A percentile compares a stretch with the other conserved stretches of the same genome.
Conservation (phyloP, 2,113 vertebrate species). For the Stigmatopora argus region DNA sequence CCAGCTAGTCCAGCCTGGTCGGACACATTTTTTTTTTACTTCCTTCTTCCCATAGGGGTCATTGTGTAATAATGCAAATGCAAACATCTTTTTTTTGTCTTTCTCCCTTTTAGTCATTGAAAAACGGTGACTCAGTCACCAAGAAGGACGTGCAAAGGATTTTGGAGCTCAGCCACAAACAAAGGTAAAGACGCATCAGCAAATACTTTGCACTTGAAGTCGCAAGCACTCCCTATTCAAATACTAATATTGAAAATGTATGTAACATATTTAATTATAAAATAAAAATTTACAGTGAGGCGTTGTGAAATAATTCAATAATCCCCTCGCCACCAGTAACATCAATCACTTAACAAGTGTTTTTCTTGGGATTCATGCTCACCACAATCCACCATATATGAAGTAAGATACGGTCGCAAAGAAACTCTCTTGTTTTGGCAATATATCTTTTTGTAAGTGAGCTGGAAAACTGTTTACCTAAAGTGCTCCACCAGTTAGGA, state of each 20-base stretch:
- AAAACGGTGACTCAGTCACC: slow-evolving; percentile 83
- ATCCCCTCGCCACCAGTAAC: not conserved
- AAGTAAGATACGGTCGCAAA: not conserved
- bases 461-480: slow-evolving; percentile 36
- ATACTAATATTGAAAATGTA: slow-evolving; percentile 4
- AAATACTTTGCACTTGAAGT: slow-evolving; percentile 15
- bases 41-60: not conserved
- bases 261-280: not conserved
- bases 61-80: slow-evolving; percentile 9
- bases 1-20: too few species aligned
- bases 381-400: not conserved
- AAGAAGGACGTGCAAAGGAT: slow-evolving; percentile 90
- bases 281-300: not conserved
- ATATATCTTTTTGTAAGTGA: slow-evolving; percentile 15
- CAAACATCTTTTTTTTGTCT: not conserved
- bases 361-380: slow-evolving; percentile 1
- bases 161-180: slow-evolving; percentile 89
- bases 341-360: not conserved
- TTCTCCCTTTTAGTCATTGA: slow-evolving; percentile 78
- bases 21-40: too few species aligned
- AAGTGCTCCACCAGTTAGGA: slow-evolving; percentile 34
- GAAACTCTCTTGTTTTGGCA: slow-evolving; percentile 12
- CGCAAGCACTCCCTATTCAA: not conserved
- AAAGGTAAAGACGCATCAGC: slow-evolving; percentile 77
- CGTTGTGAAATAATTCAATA: not conserved